Conservation (phyloP, 35 echinoderm and acorn worm species). For the Lytechinus variegatus region DNA sequence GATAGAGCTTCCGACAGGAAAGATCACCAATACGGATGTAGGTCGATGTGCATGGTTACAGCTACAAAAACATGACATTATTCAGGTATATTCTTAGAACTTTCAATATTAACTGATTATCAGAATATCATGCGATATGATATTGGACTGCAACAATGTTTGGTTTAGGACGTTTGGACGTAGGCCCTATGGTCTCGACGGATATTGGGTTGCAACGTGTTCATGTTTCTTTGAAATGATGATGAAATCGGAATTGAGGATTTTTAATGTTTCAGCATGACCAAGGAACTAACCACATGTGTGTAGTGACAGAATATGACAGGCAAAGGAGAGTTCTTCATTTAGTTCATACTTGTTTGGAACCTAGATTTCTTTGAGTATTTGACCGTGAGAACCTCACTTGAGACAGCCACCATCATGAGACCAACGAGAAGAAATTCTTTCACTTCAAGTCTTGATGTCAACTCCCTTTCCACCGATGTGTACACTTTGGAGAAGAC, state of each 20-base stretch:
- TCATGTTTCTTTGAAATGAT: no score
- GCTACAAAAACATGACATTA: no score
- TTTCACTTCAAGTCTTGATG: conserved; percentile 22
- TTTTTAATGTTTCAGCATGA: not conserved
- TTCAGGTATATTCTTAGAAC: no score
- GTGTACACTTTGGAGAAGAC: not conserved
- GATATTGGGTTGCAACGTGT: no score
- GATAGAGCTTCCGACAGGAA: not conserved
- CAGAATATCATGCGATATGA: no score
- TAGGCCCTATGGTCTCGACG: no score
- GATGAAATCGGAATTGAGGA: not conserved
- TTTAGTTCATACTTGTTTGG: not conserved
- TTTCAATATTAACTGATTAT: no score
- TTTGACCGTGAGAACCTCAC: not conserved
- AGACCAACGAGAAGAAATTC: not conserved
- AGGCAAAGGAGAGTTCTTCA: not conserved
- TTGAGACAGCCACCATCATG: not conserved
- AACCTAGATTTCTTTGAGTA: not conserved
- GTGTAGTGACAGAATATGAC: not conserved
- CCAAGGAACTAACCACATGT: not conserved
- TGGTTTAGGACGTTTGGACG: no score
- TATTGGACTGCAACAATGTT: no score
- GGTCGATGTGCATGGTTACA: no score
- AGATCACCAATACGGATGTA: not conserved
- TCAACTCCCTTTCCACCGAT: not conserved